Evolutionary conservation across 2,888 invertebrate species (phyloP).

Genomic region (Pseudolycoriella hygida): DNA sequence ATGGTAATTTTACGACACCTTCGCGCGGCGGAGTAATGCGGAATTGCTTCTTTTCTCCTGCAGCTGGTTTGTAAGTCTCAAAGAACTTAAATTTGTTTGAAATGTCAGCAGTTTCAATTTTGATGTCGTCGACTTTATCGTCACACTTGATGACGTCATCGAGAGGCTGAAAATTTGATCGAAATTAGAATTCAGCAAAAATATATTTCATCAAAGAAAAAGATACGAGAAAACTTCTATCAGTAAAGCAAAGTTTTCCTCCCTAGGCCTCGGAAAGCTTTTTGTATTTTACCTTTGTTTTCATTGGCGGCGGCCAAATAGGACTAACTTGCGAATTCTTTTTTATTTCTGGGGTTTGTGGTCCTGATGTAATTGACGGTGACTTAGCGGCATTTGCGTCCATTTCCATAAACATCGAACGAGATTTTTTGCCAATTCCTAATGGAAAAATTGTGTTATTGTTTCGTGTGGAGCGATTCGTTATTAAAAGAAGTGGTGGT

Average conservation of each 20-base stretch:
- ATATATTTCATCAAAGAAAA: background rate
- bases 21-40: slow-evolving; percentile 81
- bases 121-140: slow-evolving; percentile 56
- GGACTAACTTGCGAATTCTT: slow-evolving; percentile 10
- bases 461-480: background rate
- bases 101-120: slow-evolving; percentile 65
- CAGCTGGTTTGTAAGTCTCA: slow-evolving; percentile 65
- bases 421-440: slow-evolving; percentile 72
- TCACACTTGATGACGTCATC: slow-evolving; percentile 59
- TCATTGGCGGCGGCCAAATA: background rate
- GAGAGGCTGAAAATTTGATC: slow-evolving; percentile 9
- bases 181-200: slow-evolving; percentile 10
- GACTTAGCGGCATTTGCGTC: slow-evolving; percentile 36
- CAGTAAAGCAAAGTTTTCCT: too few species aligned
- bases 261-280: too few species aligned
- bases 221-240: too few species aligned
- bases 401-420: slow-evolving; percentile 69
- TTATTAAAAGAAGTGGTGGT: too few species aligned
- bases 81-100: slow-evolving; percentile 80
- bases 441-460: background rate
- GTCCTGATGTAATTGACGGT: slow-evolving; percentile 6
- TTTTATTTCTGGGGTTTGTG: slow-evolving; percentile 9
- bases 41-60: slow-evolving; percentile 51
- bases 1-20: slow-evolving; percentile 38
- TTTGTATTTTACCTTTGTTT: too few species aligned